A percentile compares a stretch with the other conserved stretches of the same genome.
Evolutionary conservation across 2,113 vertebrate species (phyloP).

Genomic region (Chionis minor): DNA sequence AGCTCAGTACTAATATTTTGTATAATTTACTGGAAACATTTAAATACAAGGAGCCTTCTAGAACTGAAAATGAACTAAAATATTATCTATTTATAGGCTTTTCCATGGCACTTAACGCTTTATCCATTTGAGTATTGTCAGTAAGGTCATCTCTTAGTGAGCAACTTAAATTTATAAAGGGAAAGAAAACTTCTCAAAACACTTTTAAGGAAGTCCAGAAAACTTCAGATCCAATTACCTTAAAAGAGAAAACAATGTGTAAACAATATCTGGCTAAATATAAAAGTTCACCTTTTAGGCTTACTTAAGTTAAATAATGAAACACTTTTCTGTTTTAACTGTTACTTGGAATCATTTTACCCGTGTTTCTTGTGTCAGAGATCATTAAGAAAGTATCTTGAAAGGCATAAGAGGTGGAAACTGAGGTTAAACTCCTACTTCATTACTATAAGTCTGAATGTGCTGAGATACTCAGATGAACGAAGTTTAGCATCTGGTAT

Average conservation of each 20-base stretch:
- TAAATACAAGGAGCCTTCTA: neutral
- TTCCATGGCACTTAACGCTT: neutral
- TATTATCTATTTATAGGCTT: neutral
- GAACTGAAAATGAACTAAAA: neutral
- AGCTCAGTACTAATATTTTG: neutral
- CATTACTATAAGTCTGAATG: neutral
- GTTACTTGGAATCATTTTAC: neutral
- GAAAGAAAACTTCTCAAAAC: neutral
- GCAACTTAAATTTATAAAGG: neutral
- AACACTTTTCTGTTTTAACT: neutral
- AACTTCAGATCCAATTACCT: neutral
- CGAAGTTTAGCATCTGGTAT: neutral
- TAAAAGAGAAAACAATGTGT: neutral
- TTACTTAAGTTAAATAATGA: neutral
- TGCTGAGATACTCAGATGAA: neutral
- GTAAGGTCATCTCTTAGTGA: neutral
- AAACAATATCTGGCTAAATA: neutral
- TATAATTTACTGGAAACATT: neutral
- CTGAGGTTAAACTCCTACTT: neutral
- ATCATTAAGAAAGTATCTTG: neutral
- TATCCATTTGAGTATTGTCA: neutral
- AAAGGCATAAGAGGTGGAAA: neutral
- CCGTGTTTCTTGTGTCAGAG: neutral
- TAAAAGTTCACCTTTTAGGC: neutral
- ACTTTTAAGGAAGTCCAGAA: neutral